These are phyloP conservation scores for Tiliacea citrago DNA, from an alignment of 2,888 invertebrate species.

Conservation along the genomic window DNA sequence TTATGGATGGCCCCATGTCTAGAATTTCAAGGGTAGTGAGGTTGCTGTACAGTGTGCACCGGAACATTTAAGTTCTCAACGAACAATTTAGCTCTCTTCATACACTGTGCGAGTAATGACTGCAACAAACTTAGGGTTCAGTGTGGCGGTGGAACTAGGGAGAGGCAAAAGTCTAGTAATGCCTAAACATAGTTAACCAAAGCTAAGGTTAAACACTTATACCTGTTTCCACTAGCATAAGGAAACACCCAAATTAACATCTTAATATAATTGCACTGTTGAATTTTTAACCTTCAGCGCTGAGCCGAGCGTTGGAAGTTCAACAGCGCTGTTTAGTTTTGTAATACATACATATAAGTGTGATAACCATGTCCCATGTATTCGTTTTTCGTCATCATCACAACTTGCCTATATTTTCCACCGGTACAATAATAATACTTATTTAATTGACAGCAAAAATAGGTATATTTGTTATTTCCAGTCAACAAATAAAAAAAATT, in stretches of 20 bases:
- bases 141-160: not conserved
- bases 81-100: slow-evolving; percentile 23
- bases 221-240: not conserved
- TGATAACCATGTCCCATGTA: not conserved
- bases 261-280: not conserved
- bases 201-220: not conserved
- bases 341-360: not conserved
- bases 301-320: not conserved
- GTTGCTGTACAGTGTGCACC: not conserved
- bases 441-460: not conserved
- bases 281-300: not conserved
- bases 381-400: not conserved
- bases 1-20: not conserved
- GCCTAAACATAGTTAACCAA: not conserved
- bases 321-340: not conserved
- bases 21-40: too few species aligned
- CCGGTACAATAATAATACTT: not conserved
- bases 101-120: slow-evolving; percentile 21
- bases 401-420: not conserved
- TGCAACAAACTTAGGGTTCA: slow-evolving; percentile 16
- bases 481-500: slow-evolving; percentile 1
- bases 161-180: too few species aligned
- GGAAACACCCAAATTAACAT: not conserved
- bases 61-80: slow-evolving; percentile 31
- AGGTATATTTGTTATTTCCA: not conserved